phyloP scores from a whole-genome alignment of 2,888 invertebrate genomes.

The Acleris holmiana region DNA sequence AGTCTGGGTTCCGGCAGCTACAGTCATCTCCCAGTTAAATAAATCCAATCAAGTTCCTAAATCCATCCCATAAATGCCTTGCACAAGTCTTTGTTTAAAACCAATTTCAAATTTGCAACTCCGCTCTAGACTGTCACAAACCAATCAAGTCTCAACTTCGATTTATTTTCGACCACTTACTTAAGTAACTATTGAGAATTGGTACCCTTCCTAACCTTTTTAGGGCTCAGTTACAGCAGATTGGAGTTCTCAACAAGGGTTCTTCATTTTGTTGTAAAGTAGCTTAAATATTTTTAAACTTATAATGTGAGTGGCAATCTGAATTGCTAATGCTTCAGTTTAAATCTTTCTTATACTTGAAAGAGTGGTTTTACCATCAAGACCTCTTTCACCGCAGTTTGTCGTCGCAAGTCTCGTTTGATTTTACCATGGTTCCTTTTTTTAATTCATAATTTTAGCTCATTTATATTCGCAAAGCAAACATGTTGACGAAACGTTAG shows the following conservation, averaged over 20 bases:
- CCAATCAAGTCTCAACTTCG: constrained; percentile 22
- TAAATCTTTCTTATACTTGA: not conserved
- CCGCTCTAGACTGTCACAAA: constrained; percentile 20
- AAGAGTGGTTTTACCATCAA: not conserved
- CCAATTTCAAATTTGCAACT: constrained; percentile 33
- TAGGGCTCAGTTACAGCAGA: constrained; percentile 17
- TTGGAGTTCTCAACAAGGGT: constrained; percentile 11
- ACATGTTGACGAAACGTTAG: too few relatives aligned
- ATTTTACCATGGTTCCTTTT: too few relatives aligned
- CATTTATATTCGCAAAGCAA: too few relatives aligned
- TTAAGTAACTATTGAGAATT: constrained; percentile 31
- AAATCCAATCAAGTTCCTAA: not conserved
- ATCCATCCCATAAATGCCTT: constrained; percentile 3
- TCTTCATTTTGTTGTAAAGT: constrained; percentile 18
- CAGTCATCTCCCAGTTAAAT: not conserved
- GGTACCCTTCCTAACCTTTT: constrained; percentile 30
- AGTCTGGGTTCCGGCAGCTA: too few relatives aligned
- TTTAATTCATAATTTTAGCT: too few relatives aligned
- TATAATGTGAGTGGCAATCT: constrained; percentile 7
- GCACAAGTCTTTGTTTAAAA: constrained; percentile 10
- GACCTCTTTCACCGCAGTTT: not conserved
- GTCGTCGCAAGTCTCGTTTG: too few relatives aligned
- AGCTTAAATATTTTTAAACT: constrained; percentile 14
- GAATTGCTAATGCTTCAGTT: not conserved
- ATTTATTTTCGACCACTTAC: constrained; percentile 33